Evolutionary conservation across 1,140 invertebrate genomes (phyloP), one percentile per base, ranked within the genome.

Genomic region (Psix sp.): DNA sequence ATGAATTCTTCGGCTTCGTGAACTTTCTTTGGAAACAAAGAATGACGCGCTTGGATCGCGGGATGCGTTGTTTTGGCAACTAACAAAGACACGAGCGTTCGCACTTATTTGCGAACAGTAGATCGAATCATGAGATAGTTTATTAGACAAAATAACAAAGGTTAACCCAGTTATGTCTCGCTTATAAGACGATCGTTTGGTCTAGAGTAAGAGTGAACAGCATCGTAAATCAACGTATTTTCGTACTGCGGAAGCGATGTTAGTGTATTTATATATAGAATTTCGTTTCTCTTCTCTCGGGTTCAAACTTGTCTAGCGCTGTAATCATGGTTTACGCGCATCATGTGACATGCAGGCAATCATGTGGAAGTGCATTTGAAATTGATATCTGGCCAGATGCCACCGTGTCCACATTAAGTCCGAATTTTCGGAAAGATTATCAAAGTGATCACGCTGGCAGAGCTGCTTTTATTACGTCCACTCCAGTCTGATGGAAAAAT

Each of bases 141-240:
- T 62, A 54, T 57, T 59, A 51, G 36, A 68, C 21, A 36, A 49
- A 57, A 72, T 68, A 77, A 77, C 76, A 63, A 77, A 77, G 74
- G 59, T 80, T 81, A 81, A 80, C 80, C 80, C 66, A 80, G 77
- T 80, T 78, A 76, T 65, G 35, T 20, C 33, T 24, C 11, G 26
- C 15, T 35, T 38, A 54, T 42, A 72, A 59, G 43, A 71, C 10
- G 51, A 26, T 33, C 29, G 40, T 40, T 57, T 52, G 49, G 48
- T 48, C 49, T 33, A 63, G 31, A 56, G 68, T 54, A 40, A 24
- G 42, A 76, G 60, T 62, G 65, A 62, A 71, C 60, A 63, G 45
- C 60, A 59, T 45, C 77, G 77, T 84, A 83, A 84, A 84, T 82
- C 78, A 81, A 38, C 60, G 78, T 85, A 85, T 85, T 85, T 84